phyloP scores from a whole-genome alignment of 2,113 vertebrate genomes.

The Salvator merianae region DNA sequence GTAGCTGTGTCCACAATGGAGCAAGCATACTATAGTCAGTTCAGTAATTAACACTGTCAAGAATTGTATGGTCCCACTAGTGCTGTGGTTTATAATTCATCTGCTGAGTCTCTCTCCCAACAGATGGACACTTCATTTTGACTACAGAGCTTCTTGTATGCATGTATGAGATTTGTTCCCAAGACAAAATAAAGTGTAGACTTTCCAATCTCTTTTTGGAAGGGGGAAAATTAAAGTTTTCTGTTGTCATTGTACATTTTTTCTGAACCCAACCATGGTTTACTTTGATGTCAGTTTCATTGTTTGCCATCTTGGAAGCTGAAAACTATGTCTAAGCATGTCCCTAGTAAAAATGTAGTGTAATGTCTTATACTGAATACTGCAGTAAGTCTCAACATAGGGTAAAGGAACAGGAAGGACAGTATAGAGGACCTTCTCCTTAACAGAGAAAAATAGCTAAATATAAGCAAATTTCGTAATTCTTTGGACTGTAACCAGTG shows the following conservation, averaged over 20 bases:
- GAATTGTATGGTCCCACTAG: no score
- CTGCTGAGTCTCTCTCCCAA: no score
- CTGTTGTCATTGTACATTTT: neutral
- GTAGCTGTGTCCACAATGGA: neutral
- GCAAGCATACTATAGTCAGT: no score
- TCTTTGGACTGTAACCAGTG: neutral
- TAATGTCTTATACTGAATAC: neutral
- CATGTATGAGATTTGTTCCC: no score
- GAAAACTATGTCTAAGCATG: neutral
- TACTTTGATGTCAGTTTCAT: neutral
- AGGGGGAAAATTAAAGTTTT: no score
- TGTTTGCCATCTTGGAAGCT: neutral
- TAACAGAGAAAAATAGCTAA: neutral
- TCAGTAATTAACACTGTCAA: no score
- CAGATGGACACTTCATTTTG: no score
- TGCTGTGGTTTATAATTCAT: no score
- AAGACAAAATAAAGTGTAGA: no score
- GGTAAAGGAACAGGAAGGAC: neutral
- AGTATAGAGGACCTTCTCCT: neutral
- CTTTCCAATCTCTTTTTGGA: no score
- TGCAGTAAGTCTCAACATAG: neutral
- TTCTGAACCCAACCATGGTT: neutral
- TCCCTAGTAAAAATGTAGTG: neutral
- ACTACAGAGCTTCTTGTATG: no score
- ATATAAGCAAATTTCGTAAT: neutral